Conservation (phyloP, 2,888 invertebrate genomes). For the Mimumesa dahlbomi region DNA sequence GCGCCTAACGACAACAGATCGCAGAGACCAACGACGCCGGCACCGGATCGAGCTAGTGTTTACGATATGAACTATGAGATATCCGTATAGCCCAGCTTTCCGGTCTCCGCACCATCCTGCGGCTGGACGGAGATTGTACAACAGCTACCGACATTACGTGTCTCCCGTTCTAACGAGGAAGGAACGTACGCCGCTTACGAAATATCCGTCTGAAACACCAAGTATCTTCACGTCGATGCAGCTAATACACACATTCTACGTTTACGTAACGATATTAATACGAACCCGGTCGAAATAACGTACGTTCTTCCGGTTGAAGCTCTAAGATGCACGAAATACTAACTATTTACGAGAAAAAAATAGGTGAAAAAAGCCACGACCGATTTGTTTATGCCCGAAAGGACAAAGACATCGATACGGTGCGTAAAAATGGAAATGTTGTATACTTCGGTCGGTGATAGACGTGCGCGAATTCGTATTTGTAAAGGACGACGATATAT, state of each 20-base stretch:
- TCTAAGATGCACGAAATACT: not conserved
- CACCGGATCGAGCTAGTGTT: slow-evolving; percentile 93
- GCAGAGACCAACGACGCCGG: slow-evolving; percentile 82
- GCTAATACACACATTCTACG: slow-evolving; percentile 33
- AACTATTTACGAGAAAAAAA: slow-evolving; percentile 3
- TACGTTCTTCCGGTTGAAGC: slow-evolving; percentile 46
- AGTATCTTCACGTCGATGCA: slow-evolving; percentile 24
- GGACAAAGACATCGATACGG: slow-evolving; percentile 1
- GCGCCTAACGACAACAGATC: slow-evolving; percentile 75
- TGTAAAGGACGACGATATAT: slow-evolving; percentile 7
- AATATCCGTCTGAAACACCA: slow-evolving; percentile 67
- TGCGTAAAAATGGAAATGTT: not conserved
- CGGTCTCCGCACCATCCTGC: slow-evolving; percentile 72
- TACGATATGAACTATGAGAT: slow-evolving; percentile 98
- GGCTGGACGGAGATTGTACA: slow-evolving; percentile 74
- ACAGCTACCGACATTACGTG: slow-evolving; percentile 57
- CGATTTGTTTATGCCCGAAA: too few species aligned
- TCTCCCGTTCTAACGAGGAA: slow-evolving; percentile 53
- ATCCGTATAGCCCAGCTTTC: slow-evolving; percentile 88
- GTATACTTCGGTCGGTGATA: slow-evolving; percentile 1
- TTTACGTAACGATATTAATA: slow-evolving; percentile 35
- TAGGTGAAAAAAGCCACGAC: too few species aligned
- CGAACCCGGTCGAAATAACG: slow-evolving; percentile 23
- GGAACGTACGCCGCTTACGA: slow-evolving; percentile 60
- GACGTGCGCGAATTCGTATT: slow-evolving; percentile 1